Base-by-base conservation (phyloP, 2,888 invertebrate genomes). In the Heteromyza rotundicornis region DNA sequence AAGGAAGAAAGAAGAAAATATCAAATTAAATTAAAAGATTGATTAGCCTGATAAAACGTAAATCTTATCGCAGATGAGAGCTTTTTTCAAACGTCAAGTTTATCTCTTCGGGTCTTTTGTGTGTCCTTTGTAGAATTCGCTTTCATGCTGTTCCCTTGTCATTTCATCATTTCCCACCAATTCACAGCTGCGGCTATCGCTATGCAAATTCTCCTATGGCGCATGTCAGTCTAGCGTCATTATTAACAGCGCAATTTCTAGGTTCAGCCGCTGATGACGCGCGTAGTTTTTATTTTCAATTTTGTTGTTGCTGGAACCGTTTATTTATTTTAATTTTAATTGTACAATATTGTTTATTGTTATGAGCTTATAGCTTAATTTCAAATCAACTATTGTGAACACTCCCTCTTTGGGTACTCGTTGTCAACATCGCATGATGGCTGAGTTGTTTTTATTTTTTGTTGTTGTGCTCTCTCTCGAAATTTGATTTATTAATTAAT, bases 401-500 rank as follows among this genome's bases (percentile, higher is more conserved):
- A n/a, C n/a, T n/a, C n/a, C n/a, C n/a, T n/a, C n/a, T n/a, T n/a
- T n/a, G n/a, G n/a, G n/a, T n/a, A n/a, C n/a, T n/a, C n/a, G n/a
- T n/a, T n/a, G n/a, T n/a, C n/a, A n/a, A n/a, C n/a, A n/a, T n/a
- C n/a, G n/a, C n/a, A n/a, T n/a, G n/a, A n/a, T n/a, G n/a, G n/a
- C n/a, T n/a, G n/a, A n/a, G n/a, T n/a, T n/a, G n/a, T n/a, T n/a
- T n/a, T n/a, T n/a, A n/a, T n/a, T n/a, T n/a, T n/a, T n/a, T n/a
- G 27, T 27, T 27, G 27, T 27, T 27, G 27, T 7, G 27, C 27
- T 5, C 10, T 40, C 7, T n/a, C 10, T 49, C 49, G 17, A 27
- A n/a, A 16, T 12, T 36, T 8, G 16, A 24, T 64, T 64, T 55
- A 59, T 60, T 54, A 55, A 58, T 57, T 57, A 56, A 44, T 60